These are phyloP conservation scores for Scaptomyza cyrtandrae DNA, from an alignment of 2,888 invertebrate species.

Conservation along the genomic window DNA sequence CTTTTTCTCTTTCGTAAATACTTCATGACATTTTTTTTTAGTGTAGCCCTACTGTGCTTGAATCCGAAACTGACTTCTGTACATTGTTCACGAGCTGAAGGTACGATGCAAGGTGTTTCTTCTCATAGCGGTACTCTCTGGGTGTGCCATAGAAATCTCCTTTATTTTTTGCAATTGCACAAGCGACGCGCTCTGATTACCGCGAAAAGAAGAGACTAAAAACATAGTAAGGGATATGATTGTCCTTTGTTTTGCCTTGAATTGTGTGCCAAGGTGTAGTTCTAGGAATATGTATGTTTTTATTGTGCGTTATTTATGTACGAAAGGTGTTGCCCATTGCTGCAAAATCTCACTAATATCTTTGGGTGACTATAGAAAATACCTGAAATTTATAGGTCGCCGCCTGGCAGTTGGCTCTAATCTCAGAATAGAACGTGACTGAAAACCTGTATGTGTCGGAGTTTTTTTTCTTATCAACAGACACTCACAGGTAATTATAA, in stretches of 20 bases:
- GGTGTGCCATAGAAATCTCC: conserved; percentile 20
- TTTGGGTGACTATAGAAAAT: conserved; percentile 9
- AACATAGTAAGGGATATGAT: conserved; percentile 33
- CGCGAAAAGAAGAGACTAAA: conserved; percentile 23
- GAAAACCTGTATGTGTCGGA: conserved; percentile 29
- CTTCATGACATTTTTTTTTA: conserved; percentile 12
- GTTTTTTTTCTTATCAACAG: conserved; percentile 35
- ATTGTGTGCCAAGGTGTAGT: conserved; percentile 42
- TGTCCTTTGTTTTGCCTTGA: conserved; percentile 43
- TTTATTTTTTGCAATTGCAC: conserved; percentile 67
- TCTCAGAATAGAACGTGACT: conserved; percentile 31
- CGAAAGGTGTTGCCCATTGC: conserved; percentile 63
- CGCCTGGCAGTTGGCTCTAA: conserved; percentile 16
- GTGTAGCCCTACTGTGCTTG: conserved; percentile 26
- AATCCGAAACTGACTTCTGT: conserved; percentile 8
- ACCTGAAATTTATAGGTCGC: conserved; percentile 1
- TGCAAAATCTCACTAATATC: conserved; percentile 33
- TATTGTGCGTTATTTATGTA: conserved; percentile 59
- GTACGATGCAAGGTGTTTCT: conserved; percentile 65
- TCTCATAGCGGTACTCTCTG: conserved; percentile 30
- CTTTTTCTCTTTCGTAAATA: background rate
- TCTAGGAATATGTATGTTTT: conserved; percentile 49
- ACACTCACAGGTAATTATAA: conserved; percentile 41
- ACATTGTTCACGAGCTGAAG: conserved; percentile 12
- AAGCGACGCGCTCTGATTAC: conserved; percentile 70